phyloP scores from a whole-genome alignment of 2,888 invertebrate species.

The Cataglyphis livida region DNA sequence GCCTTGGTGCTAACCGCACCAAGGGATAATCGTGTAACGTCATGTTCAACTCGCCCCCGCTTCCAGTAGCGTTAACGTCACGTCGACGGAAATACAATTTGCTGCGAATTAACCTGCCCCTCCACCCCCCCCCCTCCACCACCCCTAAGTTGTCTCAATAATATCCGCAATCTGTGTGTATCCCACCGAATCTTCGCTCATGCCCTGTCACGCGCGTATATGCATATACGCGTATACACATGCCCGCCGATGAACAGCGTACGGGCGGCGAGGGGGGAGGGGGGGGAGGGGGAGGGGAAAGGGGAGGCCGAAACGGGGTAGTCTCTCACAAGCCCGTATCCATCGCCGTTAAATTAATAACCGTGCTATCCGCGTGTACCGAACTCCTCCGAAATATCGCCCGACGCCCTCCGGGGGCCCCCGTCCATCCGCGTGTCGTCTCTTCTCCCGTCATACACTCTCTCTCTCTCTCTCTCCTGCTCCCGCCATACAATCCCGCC shows the following conservation, averaged over 20 bases:
- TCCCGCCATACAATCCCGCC: conserved; percentile 21
- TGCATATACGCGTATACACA: no score
- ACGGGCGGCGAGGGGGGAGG: background rate
- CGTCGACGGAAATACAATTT: background rate
- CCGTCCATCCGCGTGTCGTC: conserved; percentile 35
- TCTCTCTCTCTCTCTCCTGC: background rate
- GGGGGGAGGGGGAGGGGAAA: no score
- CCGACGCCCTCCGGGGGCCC: conserved; percentile 28
- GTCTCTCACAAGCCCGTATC: conserved; percentile 59
- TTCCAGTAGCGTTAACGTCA: background rate
- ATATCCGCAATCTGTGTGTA: conserved; percentile 3
- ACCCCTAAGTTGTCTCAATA: background rate
- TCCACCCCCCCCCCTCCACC: no score
- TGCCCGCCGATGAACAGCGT: background rate
- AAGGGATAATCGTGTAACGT: conserved; percentile 7
- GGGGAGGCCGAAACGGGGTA: background rate
- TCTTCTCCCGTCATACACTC: conserved; percentile 22
- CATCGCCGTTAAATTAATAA: conserved; percentile 72
- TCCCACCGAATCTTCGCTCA: background rate
- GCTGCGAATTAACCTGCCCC: conserved; percentile 1
- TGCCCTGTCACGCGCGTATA: conserved; percentile 16
- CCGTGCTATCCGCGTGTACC: conserved; percentile 56
- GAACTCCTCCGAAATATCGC: conserved; percentile 60
- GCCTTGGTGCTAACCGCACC: no score
- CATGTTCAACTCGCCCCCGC: background rate